These are phyloP conservation scores for Eulemur macaco DNA, from an alignment of 2,113 vertebrate genomes.

Conservation along the genomic window DNA sequence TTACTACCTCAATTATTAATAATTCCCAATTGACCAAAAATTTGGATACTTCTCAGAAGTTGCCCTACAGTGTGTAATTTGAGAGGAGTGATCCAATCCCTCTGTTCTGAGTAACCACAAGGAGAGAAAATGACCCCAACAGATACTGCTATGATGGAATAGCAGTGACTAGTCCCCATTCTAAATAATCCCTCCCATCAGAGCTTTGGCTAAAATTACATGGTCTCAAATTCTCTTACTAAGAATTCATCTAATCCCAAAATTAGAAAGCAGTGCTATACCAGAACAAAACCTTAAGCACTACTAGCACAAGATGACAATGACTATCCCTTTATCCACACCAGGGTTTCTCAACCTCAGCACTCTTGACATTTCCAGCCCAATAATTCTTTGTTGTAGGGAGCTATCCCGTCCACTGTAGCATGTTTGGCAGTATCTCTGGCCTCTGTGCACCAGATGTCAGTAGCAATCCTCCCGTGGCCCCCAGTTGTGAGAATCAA, in stretches of 20 bases:
- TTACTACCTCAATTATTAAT: neutral
- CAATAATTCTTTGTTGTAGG: neutral
- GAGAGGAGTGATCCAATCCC: constrained; percentile 49
- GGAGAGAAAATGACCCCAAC: constrained; percentile 46
- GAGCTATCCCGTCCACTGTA: neutral
- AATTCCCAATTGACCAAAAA: constrained; percentile 61
- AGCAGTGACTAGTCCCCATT: neutral
- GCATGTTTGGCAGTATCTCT: neutral
- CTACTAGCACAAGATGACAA: neutral
- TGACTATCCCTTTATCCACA: neutral
- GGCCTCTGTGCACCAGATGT: neutral
- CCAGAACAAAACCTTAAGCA: constrained; percentile 8
- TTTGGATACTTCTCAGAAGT: constrained; percentile 25
- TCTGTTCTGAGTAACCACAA: constrained; percentile 54
- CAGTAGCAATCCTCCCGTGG: neutral
- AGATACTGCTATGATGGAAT: constrained; percentile 36
- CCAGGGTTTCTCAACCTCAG: constrained; percentile 12
- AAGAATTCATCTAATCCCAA: constrained; percentile 59
- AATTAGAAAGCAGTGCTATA: constrained; percentile 52
- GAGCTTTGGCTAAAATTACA: constrained; percentile 47
- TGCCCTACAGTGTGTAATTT: constrained; percentile 50
- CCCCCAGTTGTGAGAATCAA: neutral
- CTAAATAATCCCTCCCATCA: constrained; percentile 30
- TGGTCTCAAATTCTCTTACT: constrained; percentile 39
- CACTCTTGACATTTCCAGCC: neutral